Conservation (phyloP, 2,797 vertebrate species). For the Pipistrellus nathusii region DNA sequence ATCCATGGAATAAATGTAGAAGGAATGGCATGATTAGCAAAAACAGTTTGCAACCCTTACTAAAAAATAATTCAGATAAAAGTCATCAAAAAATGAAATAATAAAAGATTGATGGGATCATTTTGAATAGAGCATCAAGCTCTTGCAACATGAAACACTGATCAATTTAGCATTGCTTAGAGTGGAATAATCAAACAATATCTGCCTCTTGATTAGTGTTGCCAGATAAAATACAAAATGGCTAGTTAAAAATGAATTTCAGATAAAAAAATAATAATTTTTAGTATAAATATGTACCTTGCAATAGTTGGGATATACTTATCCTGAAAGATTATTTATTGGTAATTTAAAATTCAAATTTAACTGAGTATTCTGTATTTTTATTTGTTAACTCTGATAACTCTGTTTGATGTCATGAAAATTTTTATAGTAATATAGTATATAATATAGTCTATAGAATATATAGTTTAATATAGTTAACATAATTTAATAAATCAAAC, state of each 20-base stretch:
- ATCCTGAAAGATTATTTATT: neutral
- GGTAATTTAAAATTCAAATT: conserved; percentile 38
- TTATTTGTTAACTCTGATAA: neutral
- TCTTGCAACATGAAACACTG: neutral
- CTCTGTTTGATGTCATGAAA: neutral
- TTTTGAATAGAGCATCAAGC: neutral
- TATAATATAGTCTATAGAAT: neutral
- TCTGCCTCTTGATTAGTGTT: neutral
- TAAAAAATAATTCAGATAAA: neutral
- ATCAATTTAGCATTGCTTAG: neutral
- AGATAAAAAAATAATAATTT: conserved; percentile 11
- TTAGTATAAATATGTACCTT: neutral
- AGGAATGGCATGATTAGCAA: neutral
- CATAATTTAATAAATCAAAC: neutral
- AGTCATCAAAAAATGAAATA: neutral
- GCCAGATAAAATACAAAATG: neutral
- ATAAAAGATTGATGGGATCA: neutral
- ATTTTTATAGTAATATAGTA: neutral
- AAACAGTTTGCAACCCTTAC: neutral
- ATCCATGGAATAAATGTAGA: neutral
- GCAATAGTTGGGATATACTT: neutral
- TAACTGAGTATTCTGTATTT: neutral
- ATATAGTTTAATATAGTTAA: neutral
- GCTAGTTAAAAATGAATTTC: neutral
- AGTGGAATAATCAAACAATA: neutral